Evolutionary conservation across 2,888 invertebrate genomes (phyloP).

Genomic region (Drosophila algonquin): DNA sequence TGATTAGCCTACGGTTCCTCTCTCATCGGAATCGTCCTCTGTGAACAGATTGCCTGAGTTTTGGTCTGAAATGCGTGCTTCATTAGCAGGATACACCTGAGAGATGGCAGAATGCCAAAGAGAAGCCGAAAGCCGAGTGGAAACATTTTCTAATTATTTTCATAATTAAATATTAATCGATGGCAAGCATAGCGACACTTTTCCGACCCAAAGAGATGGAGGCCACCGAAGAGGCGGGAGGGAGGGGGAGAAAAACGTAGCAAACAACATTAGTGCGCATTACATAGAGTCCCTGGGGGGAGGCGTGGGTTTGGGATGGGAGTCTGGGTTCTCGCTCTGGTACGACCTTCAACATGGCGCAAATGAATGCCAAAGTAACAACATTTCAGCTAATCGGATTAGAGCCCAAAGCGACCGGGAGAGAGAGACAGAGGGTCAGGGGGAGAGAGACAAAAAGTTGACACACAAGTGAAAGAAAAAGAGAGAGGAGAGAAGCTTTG

Average conservation of each 20-base stretch:
- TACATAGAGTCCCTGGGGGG: constrained; percentile 69
- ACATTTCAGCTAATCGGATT: constrained; percentile 76
- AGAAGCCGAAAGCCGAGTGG: constrained; percentile 19
- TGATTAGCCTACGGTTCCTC: constrained; percentile 45
- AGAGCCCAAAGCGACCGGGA: constrained; percentile 43
- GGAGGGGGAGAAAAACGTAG: constrained; percentile 29
- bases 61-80: constrained; percentile 40
- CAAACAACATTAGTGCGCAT: constrained; percentile 80
- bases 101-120: neutral
- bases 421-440: constrained; percentile 10
- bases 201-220: constrained; percentile 40
- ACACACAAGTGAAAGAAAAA: constrained; percentile 23
- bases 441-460: constrained; percentile 33
- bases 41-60: constrained; percentile 26
- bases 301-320: constrained; percentile 9
- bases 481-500: neutral
- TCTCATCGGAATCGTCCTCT: neutral
- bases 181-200: constrained; percentile 67
- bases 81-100: constrained; percentile 44
- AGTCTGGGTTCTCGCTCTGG: constrained; percentile 10
- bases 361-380: constrained; percentile 68
- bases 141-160: constrained; percentile 64
- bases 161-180: constrained; percentile 71
- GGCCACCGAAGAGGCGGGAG: constrained; percentile 11
- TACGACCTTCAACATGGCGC: constrained; percentile 62